A percentile compares a stretch with the other conserved stretches of the same genome.
Evolutionary conservation across 2,888 invertebrate genomes (phyloP).

Genomic region (Tricholauxania praeusta): DNA sequence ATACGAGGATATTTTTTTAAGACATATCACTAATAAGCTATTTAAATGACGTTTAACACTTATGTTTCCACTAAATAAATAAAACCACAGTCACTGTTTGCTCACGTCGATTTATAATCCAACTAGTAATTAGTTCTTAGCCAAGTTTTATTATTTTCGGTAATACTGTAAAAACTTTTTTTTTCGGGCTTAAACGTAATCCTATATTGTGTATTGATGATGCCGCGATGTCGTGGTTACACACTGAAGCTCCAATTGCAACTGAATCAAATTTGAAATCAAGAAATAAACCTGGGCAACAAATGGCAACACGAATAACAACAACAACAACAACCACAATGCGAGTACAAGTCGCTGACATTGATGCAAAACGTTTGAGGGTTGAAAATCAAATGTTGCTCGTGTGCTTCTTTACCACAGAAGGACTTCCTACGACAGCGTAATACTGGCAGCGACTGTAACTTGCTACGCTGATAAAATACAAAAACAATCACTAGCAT

Average conservation of each 20-base stretch:
- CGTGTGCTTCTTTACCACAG: background rate
- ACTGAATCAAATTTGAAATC: conserved; percentile 65
- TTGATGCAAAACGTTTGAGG: conserved; percentile 30
- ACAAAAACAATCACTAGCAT: conserved; percentile 6
- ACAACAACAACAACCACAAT: conserved; percentile 32
- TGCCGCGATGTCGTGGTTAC: conserved; percentile 59
- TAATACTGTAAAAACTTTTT: background rate
- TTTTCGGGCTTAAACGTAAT: conserved; percentile 6
- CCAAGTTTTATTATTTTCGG: background rate
- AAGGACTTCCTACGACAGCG: conserved; percentile 27
- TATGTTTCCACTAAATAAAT: background rate
- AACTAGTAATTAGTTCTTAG: no score
- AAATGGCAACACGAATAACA: conserved; percentile 30
- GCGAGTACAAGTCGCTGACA: conserved; percentile 1
- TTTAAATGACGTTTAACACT: conserved; percentile 1
- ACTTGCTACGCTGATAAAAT: conserved; percentile 19
- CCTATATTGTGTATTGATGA: background rate
- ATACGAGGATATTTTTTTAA: no score
- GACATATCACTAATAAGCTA: background rate
- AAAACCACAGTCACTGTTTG: background rate
- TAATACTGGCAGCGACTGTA: conserved; percentile 19
- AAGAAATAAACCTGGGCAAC: conserved; percentile 34
- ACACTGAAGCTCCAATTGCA: conserved; percentile 66
- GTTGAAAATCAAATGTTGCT: conserved; percentile 31
- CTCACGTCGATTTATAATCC: background rate